These are phyloP conservation scores for Diplosoma virens DNA, from an alignment of 23 tunicate species.

Conservation along the genomic window DNA sequence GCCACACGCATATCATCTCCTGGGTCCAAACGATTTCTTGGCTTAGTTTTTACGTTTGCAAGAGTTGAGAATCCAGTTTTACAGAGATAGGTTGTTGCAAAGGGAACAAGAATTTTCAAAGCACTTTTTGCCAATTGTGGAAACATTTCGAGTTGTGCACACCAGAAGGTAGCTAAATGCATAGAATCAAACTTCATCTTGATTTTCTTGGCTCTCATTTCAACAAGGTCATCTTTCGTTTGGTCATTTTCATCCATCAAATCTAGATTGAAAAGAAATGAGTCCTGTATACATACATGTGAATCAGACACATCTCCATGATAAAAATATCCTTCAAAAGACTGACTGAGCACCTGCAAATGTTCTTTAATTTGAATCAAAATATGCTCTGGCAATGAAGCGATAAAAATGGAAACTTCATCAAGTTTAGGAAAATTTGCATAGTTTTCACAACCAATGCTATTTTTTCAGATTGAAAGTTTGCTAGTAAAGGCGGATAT, in stretches of 20 bases:
- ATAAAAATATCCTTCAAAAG: slow-evolving; percentile 22
- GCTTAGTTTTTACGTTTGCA: slow-evolving; percentile 13
- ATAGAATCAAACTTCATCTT: slow-evolving; percentile 17
- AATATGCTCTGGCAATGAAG: slow-evolving; percentile 25
- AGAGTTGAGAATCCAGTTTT: slow-evolving; percentile 30
- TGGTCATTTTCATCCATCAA: slow-evolving; percentile 20
- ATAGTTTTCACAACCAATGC: slow-evolving; percentile 27
- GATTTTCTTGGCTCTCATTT: slow-evolving; percentile 14
- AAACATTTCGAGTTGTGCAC: slow-evolving; percentile 28
- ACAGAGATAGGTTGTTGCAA: slow-evolving; percentile 21
- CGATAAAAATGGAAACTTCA: slow-evolving; percentile 21
- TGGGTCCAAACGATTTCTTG: slow-evolving; percentile 30
- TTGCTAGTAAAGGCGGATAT: slow-evolving; percentile 33
- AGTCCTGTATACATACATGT: slow-evolving; percentile 15
- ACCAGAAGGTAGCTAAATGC: slow-evolving; percentile 23
- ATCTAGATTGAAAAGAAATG: slow-evolving; percentile 12
- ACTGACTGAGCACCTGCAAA: slow-evolving; percentile 29
- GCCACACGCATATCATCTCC: slow-evolving; percentile 20
- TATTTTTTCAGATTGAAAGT: slow-evolving; percentile 29
- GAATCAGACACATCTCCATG: slow-evolving; percentile 9
- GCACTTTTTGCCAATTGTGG: slow-evolving; percentile 13
- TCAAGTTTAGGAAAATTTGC: slow-evolving; percentile 36
- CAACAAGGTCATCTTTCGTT: slow-evolving; percentile 16
- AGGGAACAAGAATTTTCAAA: slow-evolving; percentile 7
- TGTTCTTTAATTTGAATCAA: slow-evolving; percentile 22